A percentile compares a stretch with the other conserved stretches of the same genome.
Conservation (phyloP, 2,113 vertebrate genomes). For the Dipodomys stephensi region DNA sequence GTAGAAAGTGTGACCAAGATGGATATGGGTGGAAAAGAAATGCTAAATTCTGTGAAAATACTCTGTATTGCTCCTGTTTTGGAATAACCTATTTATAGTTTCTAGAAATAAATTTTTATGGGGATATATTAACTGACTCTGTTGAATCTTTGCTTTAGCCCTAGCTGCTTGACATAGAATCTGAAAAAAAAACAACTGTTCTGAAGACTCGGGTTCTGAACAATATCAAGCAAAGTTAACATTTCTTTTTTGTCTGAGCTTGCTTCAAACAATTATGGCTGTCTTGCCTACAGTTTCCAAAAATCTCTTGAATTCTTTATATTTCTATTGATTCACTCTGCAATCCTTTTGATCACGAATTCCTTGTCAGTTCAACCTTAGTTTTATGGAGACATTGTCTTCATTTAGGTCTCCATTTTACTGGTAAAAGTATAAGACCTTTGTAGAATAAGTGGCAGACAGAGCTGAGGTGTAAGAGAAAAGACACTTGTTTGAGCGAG, state of each 20-base stretch:
- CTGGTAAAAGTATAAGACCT: background rate
- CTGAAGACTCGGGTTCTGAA: background rate
- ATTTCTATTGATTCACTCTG: constrained; percentile 19
- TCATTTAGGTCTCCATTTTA: background rate
- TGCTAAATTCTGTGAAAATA: constrained; percentile 47
- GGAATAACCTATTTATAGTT: constrained; percentile 41
- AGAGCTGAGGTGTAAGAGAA: background rate
- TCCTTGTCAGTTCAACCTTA: background rate
- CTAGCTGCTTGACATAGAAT: background rate
- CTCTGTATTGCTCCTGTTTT: constrained; percentile 48
- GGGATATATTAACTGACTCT: constrained; percentile 25
- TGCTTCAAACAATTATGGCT: constrained; percentile 32
- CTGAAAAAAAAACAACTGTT: constrained; percentile 42
- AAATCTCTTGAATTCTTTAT: constrained; percentile 2
- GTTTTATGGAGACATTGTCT: background rate
- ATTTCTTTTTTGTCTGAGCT: background rate
- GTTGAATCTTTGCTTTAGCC: background rate
- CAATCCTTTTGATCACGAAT: background rate
- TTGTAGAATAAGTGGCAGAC: background rate
- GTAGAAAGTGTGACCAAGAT: constrained; percentile 46
- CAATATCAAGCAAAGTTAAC: background rate
- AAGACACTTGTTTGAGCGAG: background rate
- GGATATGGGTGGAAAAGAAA: constrained; percentile 35
- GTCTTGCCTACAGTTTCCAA: constrained; percentile 16
- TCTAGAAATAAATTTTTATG: constrained; percentile 73